Evolutionary conservation across 2,888 invertebrate genomes (phyloP).

Genomic region (Oscheius sp.): DNA sequence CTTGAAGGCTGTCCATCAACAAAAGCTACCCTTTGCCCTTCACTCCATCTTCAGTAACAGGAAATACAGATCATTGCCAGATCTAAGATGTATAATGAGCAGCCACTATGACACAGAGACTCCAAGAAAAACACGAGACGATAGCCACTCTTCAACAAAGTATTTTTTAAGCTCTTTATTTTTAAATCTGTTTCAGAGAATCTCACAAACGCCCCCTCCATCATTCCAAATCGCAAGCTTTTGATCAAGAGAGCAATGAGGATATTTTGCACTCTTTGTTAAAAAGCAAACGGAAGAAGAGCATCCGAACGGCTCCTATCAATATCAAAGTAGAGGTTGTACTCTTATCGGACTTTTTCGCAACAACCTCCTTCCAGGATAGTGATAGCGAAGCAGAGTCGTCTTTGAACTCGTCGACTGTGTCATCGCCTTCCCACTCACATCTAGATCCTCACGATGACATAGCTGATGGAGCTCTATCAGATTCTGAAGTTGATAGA

Average conservation of each 20-base stretch:
- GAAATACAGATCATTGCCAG: conserved; percentile 63
- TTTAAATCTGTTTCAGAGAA: conserved; percentile 9
- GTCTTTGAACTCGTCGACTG: conserved; percentile 42
- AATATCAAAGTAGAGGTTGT: conserved; percentile 43
- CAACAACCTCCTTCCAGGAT: conserved; percentile 10
- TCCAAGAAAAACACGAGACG: not conserved
- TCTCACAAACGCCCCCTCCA: conserved; percentile 5
- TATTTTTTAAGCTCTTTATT: not conserved
- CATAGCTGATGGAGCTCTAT: conserved; percentile 64
- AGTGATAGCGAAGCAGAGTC: conserved; percentile 49
- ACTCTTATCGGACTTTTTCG: not conserved
- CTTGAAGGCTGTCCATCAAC: conserved; percentile 35
- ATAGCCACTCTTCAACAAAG: conserved; percentile 12
- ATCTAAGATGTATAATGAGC: conserved; percentile 49
- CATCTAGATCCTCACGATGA: conserved; percentile 43
- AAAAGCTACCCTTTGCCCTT: conserved; percentile 57
- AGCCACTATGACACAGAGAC: conserved; percentile 17
- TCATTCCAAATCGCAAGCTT: conserved; percentile 36
- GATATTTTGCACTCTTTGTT: conserved; percentile 3
- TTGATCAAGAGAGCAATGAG: conserved; percentile 26
- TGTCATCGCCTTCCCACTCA: conserved; percentile 51
- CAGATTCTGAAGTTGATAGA: conserved; percentile 67
- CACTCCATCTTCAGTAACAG: conserved; percentile 66
- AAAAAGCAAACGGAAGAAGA: conserved; percentile 15
- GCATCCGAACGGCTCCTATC: conserved; percentile 33